Evolutionary conservation across 37 sponge, comb jelly and placozoan genomes (phyloP).

Genomic region (Geodia barretti): DNA sequence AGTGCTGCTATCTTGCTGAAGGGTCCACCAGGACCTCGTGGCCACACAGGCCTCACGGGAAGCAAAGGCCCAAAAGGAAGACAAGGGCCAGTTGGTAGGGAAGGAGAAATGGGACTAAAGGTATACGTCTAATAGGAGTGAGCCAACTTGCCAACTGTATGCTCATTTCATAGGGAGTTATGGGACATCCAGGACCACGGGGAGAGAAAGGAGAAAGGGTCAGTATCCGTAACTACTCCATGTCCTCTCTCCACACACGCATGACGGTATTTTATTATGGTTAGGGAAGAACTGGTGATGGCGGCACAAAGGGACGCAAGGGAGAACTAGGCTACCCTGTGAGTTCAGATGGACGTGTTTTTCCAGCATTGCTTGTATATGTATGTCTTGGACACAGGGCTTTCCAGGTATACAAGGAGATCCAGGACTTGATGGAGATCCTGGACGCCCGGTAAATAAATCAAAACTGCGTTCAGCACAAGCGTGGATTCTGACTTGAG

Average conservation of each 20-base stretch:
- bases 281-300: neutral
- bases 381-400: neutral
- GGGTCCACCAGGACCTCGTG: slow-evolving; percentile 40
- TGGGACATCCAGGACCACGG: slow-evolving; percentile 32
- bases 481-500: no score
- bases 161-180: slow-evolving; percentile 33
- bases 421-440: slow-evolving; percentile 35
- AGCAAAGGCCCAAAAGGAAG: neutral
- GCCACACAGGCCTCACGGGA: slow-evolving; percentile 30
- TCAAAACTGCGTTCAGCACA: no score
- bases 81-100: slow-evolving; percentile 1
- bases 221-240: no score
- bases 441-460: slow-evolving; percentile 36
- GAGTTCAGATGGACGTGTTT: neutral
- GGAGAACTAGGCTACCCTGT: neutral
- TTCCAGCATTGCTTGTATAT: neutral
- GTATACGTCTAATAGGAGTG: neutral
- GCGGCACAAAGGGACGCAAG: neutral
- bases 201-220: slow-evolving; percentile 50
- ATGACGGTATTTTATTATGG: no score
- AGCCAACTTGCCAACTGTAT: neutral
- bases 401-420: slow-evolving; percentile 13
- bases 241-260: no score
- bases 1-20: no score
- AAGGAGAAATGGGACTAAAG: slow-evolving; percentile 21